A percentile compares a stretch with the other conserved stretches of the same genome.
Evolutionary conservation across 2,888 invertebrate genomes (phyloP).

Genomic region (Caenorhabditis afra): DNA sequence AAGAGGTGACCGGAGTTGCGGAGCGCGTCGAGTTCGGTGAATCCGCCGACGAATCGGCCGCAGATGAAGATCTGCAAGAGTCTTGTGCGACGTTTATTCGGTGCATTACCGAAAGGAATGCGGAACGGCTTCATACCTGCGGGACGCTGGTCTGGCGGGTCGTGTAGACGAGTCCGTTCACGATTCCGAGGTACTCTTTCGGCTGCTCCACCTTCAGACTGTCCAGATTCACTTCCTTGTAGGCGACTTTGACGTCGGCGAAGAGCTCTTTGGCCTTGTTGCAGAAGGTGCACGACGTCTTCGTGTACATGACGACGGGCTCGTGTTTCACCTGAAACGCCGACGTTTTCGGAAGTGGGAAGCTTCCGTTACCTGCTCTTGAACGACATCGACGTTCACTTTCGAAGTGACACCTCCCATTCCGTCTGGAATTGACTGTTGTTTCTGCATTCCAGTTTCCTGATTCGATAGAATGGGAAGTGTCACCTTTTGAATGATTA

Average conservation of each 20-base stretch:
- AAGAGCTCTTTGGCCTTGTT: slow-evolving; percentile 63
- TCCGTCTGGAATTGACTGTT: not conserved
- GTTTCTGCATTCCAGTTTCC: not conserved
- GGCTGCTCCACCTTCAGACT: slow-evolving; percentile 61
- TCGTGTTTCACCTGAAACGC: slow-evolving; percentile 56
- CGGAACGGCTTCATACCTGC: slow-evolving; percentile 49
- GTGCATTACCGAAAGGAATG: not conserved
- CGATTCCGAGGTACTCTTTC: slow-evolving; percentile 64
- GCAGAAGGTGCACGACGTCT: slow-evolving; percentile 64
- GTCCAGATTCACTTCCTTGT: slow-evolving; percentile 67
- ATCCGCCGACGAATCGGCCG: slow-evolving; percentile 73
- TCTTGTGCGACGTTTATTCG: too few species aligned
- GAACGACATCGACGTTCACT: slow-evolving; percentile 63
- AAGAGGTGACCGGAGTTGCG: slow-evolving; percentile 68
- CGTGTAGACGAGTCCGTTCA: slow-evolving; percentile 69
- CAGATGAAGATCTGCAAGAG: slow-evolving; percentile 72
- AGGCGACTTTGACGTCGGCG: slow-evolving; percentile 47
- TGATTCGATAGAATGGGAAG: not conserved
- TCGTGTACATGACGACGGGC: slow-evolving; percentile 67
- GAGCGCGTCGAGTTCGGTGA: slow-evolving; percentile 74
- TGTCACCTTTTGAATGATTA: not conserved
- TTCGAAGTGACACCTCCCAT: slow-evolving; percentile 67
- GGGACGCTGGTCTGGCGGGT: slow-evolving; percentile 69
- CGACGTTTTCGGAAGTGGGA: not conserved
- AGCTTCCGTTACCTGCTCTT: slow-evolving; percentile 42